Evolutionary conservation across 2,797 vertebrate genomes (phyloP).

Genomic region (Poecile montanus): DNA sequence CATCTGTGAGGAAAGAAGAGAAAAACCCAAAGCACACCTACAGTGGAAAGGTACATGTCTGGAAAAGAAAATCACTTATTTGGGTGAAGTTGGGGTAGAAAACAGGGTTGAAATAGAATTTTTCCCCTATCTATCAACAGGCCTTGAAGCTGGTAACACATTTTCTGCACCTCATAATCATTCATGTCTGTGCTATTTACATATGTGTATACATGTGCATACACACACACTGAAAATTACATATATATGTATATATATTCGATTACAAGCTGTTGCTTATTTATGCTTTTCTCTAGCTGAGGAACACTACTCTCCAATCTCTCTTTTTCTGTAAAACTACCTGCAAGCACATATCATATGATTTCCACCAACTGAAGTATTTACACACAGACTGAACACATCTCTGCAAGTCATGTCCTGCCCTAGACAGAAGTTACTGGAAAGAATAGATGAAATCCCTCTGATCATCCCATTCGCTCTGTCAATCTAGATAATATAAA

Average conservation of each 20-base stretch:
- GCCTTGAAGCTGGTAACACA: neutral
- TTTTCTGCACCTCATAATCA: neutral
- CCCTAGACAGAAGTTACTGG: neutral
- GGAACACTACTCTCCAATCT: neutral
- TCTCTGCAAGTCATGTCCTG: neutral
- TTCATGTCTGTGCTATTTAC: neutral
- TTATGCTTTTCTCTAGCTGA: neutral
- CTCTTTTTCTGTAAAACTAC: neutral
- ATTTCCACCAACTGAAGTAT: neutral
- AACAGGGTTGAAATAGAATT: neutral
- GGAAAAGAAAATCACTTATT: neutral
- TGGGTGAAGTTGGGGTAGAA: neutral
- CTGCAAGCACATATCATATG: neutral
- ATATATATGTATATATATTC: neutral
- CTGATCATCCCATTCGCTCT: neutral
- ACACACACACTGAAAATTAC: neutral
- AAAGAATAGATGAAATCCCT: neutral
- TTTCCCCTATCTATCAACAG: neutral
- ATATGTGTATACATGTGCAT: rapidly evolving
- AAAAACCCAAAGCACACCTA: neutral
- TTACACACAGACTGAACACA: neutral
- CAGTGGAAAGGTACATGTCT: neutral
- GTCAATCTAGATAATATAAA: neutral
- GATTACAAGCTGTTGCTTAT: neutral
- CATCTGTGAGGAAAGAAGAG: neutral